phyloP scores from a whole-genome alignment of 2,888 invertebrate genomes.

The Erannis defoliaria region DNA sequence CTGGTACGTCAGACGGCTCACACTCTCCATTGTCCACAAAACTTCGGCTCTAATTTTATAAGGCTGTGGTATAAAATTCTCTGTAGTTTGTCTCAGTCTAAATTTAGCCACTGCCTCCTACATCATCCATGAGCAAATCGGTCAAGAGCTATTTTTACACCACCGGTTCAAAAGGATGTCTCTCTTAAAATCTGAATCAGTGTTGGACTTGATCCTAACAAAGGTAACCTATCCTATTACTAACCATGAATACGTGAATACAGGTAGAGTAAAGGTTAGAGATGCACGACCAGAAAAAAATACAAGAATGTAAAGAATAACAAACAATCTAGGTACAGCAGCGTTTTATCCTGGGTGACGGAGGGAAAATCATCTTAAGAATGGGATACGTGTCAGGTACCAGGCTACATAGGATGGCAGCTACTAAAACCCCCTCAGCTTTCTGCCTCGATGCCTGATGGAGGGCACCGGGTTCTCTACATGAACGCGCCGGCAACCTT shows the following conservation, averaged over 20 bases:
- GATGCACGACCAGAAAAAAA: background rate
- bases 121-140: conserved; percentile 53
- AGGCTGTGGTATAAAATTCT: conserved; percentile 41
- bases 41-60: conserved; percentile 7
- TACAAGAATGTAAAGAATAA: too few relatives aligned
- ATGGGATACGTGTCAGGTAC: too few relatives aligned
- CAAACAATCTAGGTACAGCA: too few relatives aligned
- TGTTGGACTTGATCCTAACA: background rate
- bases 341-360: too few relatives aligned
- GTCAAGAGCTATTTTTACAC: conserved; percentile 58
- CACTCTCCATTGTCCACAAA: background rate
- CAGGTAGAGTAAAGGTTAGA: too few relatives aligned
- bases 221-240: background rate
- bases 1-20: conserved; percentile 7
- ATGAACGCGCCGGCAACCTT: too few relatives aligned
- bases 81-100: conserved; percentile 49
- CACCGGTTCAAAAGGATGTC: conserved; percentile 59
- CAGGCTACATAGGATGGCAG: too few relatives aligned
- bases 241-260: background rate
- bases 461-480: too few relatives aligned
- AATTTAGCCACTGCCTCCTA: conserved; percentile 59
- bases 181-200: conserved; percentile 50
- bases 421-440: too few relatives aligned
- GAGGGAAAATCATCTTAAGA: too few relatives aligned
- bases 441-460: too few relatives aligned